Base-by-base conservation (phyloP, 1,140 invertebrate genomes). In the Magallana gigas region DNA sequence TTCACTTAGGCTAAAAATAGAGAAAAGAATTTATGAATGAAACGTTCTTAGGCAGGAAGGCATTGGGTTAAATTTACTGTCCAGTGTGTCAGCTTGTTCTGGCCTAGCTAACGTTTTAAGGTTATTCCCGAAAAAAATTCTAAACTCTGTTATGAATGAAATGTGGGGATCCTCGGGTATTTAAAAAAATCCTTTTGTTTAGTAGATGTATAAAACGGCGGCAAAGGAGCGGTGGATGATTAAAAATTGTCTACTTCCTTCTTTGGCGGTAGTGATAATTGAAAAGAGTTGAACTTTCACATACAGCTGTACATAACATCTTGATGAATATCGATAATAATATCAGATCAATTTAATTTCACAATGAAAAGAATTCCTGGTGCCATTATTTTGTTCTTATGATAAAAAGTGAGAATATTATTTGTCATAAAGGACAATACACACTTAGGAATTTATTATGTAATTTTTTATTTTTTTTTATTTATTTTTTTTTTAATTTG, bases 251-350 rank as follows among this genome's bases (percentile, higher is more conserved):
- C 7, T 4, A 76, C 68, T 76, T 76, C 68, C 68, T 76, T 76
- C 68, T 76, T 76, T 29, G 7, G 68, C 68, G 68, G 68, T 76
- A 76, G 68, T 76, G 68, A 76, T 48, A 48, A 48, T 48, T 48
- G 36, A 48, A 48, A 48, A 48, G 5, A 48, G 5, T 2, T 48
- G 36, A 48, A 48, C 36, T 48, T 48, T 48, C 5, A 48, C 36
- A 48, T 5, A 48, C 23, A 23, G 23, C 23, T 23, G 23, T 23
- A 0, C 36, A 48, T 48, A 48, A 48, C 2, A 48, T 48, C 36
- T 48, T 48, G 36, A 48, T 48, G 36, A 48, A 48, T 48, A 48
- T 48, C 36, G 36, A 48, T 48, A 23, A 23, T 23, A 23, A 48
- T 48, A 48, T 48, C 36, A 48, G 36, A 4, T 48, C 5, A 5